Evolutionary conservation across 2,797 vertebrate genomes (phyloP).

Genomic region (Bovichtus diacanthus): DNA sequence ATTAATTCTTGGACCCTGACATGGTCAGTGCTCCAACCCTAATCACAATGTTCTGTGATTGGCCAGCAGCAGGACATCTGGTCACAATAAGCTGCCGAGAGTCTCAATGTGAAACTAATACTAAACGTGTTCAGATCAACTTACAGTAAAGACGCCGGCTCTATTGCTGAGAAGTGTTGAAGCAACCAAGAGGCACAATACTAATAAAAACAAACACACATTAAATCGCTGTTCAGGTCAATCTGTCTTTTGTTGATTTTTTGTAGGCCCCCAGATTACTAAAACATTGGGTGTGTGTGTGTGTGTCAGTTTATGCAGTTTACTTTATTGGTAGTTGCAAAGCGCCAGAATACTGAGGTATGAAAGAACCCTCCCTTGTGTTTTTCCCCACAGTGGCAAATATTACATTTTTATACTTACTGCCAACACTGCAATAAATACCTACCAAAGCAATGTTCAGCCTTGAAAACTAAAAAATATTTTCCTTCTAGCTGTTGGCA

Average conservation of each 20-base stretch:
- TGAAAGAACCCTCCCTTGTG: conserved; percentile 13
- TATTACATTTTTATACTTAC: background rate
- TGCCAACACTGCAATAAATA: background rate
- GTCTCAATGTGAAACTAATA: conserved; percentile 23
- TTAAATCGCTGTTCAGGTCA: background rate
- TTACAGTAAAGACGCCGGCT: no score
- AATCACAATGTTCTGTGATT: conserved; percentile 38
- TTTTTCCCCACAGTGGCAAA: no score
- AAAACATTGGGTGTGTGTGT: background rate
- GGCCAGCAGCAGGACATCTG: conserved; percentile 52
- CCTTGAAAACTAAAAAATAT: background rate
- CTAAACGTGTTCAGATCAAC: conserved; percentile 44
- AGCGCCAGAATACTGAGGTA: conserved; percentile 6
- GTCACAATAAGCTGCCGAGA: conserved; percentile 25
- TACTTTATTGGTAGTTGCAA: conserved; percentile 24
- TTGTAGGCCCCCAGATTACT: background rate
- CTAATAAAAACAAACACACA: no score
- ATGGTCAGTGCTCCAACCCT: no score
- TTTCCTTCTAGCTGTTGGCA: background rate
- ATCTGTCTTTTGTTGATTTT: conserved; percentile 13
- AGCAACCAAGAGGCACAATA: no score
- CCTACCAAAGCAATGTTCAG: background rate
- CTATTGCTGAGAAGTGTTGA: background rate
- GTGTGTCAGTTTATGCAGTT: background rate
- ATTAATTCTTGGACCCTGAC: no score